phyloP scores from a whole-genome alignment of 2,113 vertebrate species.

The Narcine bancroftii region DNA sequence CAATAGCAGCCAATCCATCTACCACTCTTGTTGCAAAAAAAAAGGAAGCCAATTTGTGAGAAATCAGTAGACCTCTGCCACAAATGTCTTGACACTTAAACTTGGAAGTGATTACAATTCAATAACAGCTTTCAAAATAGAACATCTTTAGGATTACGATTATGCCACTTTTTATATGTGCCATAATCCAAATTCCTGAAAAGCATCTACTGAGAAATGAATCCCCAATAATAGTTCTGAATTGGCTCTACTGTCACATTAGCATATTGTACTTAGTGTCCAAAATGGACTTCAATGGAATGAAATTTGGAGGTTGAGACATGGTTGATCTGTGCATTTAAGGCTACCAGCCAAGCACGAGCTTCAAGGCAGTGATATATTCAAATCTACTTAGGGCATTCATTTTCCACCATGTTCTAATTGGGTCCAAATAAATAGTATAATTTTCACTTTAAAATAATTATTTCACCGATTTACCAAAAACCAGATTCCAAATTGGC shows the following conservation, averaged over 20 bases:
- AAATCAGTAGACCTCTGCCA: background rate
- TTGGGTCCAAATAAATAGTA: background rate
- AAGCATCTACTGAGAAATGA: background rate
- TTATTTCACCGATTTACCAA: conserved; percentile 60
- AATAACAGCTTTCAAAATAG: background rate
- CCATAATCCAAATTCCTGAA: background rate
- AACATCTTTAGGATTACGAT: background rate
- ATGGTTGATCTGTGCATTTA: too few relatives aligned
- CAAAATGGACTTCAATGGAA: too few relatives aligned
- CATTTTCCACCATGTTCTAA: too few relatives aligned
- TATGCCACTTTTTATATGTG: background rate
- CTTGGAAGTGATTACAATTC: background rate
- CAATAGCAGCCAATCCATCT: background rate
- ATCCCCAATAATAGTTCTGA: too few relatives aligned
- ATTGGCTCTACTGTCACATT: too few relatives aligned
- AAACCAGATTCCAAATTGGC: conserved; percentile 98
- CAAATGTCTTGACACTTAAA: background rate
- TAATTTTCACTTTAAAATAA: background rate
- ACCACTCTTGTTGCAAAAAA: background rate
- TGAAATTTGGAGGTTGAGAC: too few relatives aligned
- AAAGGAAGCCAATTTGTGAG: background rate
- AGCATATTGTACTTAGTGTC: too few relatives aligned
- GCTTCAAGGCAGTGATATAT: background rate
- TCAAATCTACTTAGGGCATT: background rate
- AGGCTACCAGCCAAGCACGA: too few relatives aligned